Base-by-base conservation (phyloP, 1,140 invertebrate species). In the Drosophila equinoxialis region DNA sequence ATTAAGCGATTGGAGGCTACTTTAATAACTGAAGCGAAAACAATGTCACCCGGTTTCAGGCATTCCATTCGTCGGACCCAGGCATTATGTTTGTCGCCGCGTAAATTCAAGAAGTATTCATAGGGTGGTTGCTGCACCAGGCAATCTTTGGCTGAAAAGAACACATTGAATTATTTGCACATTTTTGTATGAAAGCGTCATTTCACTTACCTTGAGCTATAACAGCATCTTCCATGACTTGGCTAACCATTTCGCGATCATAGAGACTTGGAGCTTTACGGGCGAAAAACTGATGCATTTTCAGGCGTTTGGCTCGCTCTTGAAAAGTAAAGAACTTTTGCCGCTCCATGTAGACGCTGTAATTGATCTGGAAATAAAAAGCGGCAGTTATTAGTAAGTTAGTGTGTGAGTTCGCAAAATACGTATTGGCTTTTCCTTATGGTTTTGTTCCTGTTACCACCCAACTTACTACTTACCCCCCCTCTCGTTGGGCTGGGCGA, bases 221-320 rank as follows among this genome's bases (percentile, higher is more conserved):
- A 23, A 87, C 60, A 1, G 77, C 63, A 23, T 84, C 84, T 62
- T 94, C 94, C 78, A 94, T 92, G 70, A 93, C 84, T 61, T 93
- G 94, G 81, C 92, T 92, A 91, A 94, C 95, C 51, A 89, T 26
- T 10, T 65, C 60, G 23, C 81, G 68, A 26, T 91, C 86, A 93
- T 94, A 97, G 66, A 95, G 93, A 41, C 94, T 93, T 81, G 94
- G 93, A 5, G 96, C 96, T 92, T 97, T 96, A 79, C 96, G 96
- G 13, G 95, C 95, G 81, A 97, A 94, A 91, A 97, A 97, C 80
- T 97, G 96, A 82, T 97, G 96, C 55, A 97, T 93, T 86, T 96
- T 96, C 23, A 97, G 92, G n/a, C 96, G 93, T 91, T 97, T 97
- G 1, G 95, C 95, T 64, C 96, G 94, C 90, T 97, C 96, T 92